phyloP scores from a whole-genome alignment of 1,140 invertebrate genomes.

The Drosophila bipectinata region DNA sequence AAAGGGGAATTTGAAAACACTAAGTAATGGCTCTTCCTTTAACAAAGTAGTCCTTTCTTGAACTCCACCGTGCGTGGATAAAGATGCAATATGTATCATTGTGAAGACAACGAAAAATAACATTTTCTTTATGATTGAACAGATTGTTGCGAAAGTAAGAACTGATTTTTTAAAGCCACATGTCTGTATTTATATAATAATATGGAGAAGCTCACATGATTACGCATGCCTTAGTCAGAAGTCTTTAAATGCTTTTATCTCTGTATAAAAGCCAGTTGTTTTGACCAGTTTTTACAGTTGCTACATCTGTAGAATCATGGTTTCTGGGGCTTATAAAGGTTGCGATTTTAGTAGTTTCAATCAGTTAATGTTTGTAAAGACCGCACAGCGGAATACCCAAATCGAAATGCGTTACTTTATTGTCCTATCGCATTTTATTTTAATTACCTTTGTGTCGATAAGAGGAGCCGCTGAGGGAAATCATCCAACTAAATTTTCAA shows the following conservation, averaged over 20 bases:
- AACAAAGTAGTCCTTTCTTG: background rate
- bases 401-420: background rate
- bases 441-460: background rate
- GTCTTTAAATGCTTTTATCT: background rate
- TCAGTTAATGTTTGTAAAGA: background rate
- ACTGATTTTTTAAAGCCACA: background rate
- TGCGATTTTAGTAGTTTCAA: background rate
- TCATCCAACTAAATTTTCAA: background rate
- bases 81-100: background rate
- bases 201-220: background rate
- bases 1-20: background rate
- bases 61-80: background rate
- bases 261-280: constrained; percentile 8
- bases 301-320: background rate
- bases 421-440: background rate
- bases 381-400: too few relatives aligned
- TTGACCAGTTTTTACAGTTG: background rate
- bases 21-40: background rate
- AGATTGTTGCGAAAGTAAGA: background rate
- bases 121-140: background rate
- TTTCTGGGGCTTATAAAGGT: background rate
- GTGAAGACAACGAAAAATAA: background rate
- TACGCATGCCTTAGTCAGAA: constrained; percentile 1
- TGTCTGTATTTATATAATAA: background rate
- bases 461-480: background rate